phyloP scores from a whole-genome alignment of 2,888 invertebrate species.

The Zaprionus obscuricornis region DNA sequence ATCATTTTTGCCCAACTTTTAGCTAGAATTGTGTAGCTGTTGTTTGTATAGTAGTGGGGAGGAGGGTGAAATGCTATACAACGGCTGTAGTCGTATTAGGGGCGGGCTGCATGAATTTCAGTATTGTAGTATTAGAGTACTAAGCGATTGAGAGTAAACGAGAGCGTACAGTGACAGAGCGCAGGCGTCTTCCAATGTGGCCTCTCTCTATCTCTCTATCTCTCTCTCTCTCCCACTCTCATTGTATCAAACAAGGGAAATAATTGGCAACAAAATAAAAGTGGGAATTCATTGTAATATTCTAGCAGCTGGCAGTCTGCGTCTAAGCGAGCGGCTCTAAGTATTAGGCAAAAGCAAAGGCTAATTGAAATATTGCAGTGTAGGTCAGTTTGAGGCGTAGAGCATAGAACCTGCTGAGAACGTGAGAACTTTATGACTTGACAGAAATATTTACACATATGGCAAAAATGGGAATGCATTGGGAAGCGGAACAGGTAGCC shows the following conservation, averaged over 20 bases:
- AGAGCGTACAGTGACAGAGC: slow-evolving; percentile 28
- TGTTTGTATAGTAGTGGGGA: background rate
- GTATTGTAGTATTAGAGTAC: no score
- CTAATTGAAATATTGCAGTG: slow-evolving; percentile 61
- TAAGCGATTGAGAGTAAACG: no score
- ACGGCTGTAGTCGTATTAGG: background rate
- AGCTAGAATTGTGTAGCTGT: slow-evolving; percentile 1
- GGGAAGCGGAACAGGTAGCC: no score
- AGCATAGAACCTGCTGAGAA: no score
- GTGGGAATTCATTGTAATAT: no score
- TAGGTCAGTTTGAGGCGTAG: slow-evolving; percentile 55
- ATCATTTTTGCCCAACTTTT: slow-evolving; percentile 50
- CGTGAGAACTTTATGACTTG: slow-evolving; percentile 62
- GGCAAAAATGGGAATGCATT: slow-evolving; percentile 2
- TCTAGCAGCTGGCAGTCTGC: slow-evolving; percentile 47
- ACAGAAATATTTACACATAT: slow-evolving; percentile 21
- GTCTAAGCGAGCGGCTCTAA: slow-evolving; percentile 27
- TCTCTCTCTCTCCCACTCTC: slow-evolving; percentile 1
- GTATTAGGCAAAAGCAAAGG: no score
- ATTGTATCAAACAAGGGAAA: slow-evolving; percentile 22
- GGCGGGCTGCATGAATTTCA: no score
- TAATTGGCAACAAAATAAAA: background rate
- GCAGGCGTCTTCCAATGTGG: slow-evolving; percentile 14
- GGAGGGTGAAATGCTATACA: slow-evolving; percentile 1
- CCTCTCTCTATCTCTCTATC: background rate